Conservation (phyloP, 2,113 vertebrate species). For the Anseranas semipalmata region DNA sequence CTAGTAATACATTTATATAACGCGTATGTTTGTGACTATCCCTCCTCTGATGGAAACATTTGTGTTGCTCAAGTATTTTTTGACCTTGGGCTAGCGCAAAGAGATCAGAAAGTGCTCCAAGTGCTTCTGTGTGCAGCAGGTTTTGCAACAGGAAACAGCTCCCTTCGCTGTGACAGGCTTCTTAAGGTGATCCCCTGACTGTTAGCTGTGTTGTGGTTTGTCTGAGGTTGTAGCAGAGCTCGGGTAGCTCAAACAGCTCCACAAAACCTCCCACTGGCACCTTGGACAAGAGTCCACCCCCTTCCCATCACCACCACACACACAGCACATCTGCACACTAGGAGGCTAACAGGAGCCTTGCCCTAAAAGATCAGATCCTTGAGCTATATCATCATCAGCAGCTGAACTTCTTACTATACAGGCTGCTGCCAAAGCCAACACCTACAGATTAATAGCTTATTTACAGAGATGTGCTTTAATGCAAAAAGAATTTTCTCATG, state of each 20-base stretch:
- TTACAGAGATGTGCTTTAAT: neutral
- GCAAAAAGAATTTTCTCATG: neutral
- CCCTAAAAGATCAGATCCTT: neutral
- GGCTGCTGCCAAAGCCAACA: neutral
- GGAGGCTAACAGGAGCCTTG: neutral
- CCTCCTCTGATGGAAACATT: neutral
- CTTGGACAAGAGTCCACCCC: neutral
- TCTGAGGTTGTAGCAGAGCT: neutral
- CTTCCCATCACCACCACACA: neutral
- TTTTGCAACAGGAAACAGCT: neutral
- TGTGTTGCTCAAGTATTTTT: neutral
- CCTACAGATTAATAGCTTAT: neutral
- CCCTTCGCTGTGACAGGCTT: neutral
- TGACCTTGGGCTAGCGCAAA: neutral
- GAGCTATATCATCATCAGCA: neutral
- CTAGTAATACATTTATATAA: neutral
- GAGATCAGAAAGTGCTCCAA: neutral
- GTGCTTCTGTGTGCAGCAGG: neutral
- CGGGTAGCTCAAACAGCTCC: neutral
- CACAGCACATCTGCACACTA: neutral
- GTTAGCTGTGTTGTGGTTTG: neutral
- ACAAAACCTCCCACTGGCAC: no score
- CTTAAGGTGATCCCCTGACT: neutral
- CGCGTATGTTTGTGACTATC: rapidly evolving
- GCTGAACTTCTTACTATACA: no score